A percentile compares a stretch with the other conserved stretches of the same genome.
phyloP scores from a whole-genome alignment of 2,113 vertebrate genomes.

The Podilymbus podiceps region DNA sequence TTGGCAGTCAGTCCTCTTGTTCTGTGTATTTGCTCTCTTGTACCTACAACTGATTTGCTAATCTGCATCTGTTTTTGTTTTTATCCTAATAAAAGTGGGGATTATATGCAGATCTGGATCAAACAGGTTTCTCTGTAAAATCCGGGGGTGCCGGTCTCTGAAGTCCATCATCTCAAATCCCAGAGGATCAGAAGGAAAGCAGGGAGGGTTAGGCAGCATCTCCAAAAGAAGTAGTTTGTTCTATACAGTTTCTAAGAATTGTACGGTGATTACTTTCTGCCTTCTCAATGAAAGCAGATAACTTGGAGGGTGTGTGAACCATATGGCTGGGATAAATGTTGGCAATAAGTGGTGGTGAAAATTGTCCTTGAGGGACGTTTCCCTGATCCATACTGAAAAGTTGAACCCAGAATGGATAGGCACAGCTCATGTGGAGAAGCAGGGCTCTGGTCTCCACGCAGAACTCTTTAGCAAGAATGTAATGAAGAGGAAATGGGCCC shows the following conservation, averaged over 20 bases:
- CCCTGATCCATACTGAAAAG: background rate
- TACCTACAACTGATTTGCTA: constrained; percentile 10
- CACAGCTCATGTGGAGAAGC: background rate
- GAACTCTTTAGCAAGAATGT: background rate
- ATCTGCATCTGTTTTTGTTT: constrained; percentile 56
- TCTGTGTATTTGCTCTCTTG: background rate
- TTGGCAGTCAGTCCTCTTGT: background rate
- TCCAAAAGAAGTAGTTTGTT: background rate
- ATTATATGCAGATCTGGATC: constrained; percentile 1
- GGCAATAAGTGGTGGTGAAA: background rate
- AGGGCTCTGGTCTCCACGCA: background rate
- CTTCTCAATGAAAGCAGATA: background rate
- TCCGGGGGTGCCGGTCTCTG: background rate
- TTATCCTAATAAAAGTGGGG: background rate
- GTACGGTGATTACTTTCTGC: background rate
- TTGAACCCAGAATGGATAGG: background rate
- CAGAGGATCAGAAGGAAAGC: background rate
- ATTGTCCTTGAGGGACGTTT: background rate
- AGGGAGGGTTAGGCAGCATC: background rate
- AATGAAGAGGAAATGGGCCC: background rate
- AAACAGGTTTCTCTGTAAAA: background rate
- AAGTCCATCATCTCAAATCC: background rate
- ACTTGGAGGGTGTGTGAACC: background rate
- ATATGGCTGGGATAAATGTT: background rate
- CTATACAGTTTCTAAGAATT: background rate